Evolutionary conservation across 2,888 invertebrate genomes (phyloP).

Genomic region (Lobophora halterata): DNA sequence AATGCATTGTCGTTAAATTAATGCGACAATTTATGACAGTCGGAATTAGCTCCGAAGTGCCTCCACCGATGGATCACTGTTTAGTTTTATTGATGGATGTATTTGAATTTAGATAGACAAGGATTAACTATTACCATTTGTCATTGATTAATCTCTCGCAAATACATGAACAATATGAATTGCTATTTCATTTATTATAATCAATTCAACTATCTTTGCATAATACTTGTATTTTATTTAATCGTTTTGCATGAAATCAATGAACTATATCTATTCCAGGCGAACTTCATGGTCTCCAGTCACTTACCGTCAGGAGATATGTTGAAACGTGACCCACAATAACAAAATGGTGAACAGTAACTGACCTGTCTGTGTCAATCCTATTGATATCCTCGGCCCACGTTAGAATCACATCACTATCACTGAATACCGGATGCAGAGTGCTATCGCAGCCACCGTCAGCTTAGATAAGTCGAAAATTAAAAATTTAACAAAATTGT

Average conservation of each 20-base stretch:
- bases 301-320: too few species aligned
- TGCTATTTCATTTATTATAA: background rate
- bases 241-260: too few species aligned
- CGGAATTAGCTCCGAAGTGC: constrained; percentile 62
- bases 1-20: constrained; percentile 79
- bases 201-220: background rate
- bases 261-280: too few species aligned
- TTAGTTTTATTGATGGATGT: constrained; percentile 38
- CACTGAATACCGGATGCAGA: constrained; percentile 44
- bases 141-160: constrained; percentile 11
- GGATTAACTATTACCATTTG: constrained; percentile 14
- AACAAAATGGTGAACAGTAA: constrained; percentile 2
- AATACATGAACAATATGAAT: constrained; percentile 3
- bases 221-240: too few species aligned
- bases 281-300: too few species aligned
- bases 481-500: constrained; percentile 35
- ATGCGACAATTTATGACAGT: constrained; percentile 76
- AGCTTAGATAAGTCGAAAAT: constrained; percentile 47
- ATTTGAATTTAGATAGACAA: constrained; percentile 42
- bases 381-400: constrained; percentile 20
- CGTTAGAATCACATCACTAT: constrained; percentile 32
- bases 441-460: constrained; percentile 40
- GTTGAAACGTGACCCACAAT: too few species aligned
- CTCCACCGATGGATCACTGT: constrained; percentile 51
- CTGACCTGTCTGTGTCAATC: constrained; percentile 23